Base-by-base conservation (phyloP, 2,113 vertebrate species). In the Paedocypris sp. region DNA sequence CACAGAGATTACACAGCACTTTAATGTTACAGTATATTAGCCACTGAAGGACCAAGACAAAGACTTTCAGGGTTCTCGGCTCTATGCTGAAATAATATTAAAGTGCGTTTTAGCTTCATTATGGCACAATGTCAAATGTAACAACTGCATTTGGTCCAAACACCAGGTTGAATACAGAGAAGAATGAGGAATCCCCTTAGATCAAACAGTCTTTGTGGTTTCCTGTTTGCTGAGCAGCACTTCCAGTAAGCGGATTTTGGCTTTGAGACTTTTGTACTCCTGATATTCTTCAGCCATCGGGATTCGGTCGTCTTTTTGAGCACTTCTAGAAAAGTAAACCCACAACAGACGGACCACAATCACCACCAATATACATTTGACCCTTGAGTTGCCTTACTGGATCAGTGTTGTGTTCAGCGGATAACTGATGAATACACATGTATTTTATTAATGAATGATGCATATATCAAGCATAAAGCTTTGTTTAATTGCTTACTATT, bases 201-300 rank as follows among this genome's bases (percentile, higher is more conserved):
- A 31, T 64, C 65, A 77, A 57, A 38, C 31, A 48, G 62, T 58
- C 51, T 75, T 69, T 46, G 66, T 43, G 41, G 81, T 71, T 71
- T 91, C 91, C 80, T 90, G 87, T 82, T 98, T 98, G 84, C 88
- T 96, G 77, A 98, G 92, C 28, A 98, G 85, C 66, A 92, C 92
- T 61, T 97, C 92, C 80, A 98, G 77, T 7, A 98, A 85, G 43
- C 90, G 82, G 13, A 97, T 81, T 64, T 98, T 97, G 0, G 93
- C 94, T 70, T 97, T 98, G 11, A 96, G 80, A 71, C 93, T 91
- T 43, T 95, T 98, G 80, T 98, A 98, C 13, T 93, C 91, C 0
- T 75, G 89, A 76, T 97, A 97, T 4, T 97, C 93, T 42, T 91
- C 91, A 0, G 89, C 87, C 90, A 94, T 86, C 0, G 90, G 90